phyloP scores from a whole-genome alignment of 2,888 invertebrate genomes.

The Cephus rjabovi region DNA sequence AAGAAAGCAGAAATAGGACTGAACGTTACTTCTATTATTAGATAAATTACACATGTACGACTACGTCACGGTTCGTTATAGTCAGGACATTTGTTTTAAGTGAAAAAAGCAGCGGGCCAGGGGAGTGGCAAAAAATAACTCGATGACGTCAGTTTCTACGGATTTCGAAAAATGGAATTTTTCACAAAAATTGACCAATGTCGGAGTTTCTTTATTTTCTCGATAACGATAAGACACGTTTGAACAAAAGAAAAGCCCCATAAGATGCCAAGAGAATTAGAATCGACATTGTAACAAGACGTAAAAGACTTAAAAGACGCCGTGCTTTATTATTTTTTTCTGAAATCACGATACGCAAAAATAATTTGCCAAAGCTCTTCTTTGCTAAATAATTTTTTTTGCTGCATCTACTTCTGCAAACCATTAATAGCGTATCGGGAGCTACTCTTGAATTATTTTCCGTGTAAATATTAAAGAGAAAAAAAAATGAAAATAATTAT shows the following conservation, averaged over 20 bases:
- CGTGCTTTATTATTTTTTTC: not conserved
- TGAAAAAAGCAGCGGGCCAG: not conserved
- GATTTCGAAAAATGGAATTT: not conserved
- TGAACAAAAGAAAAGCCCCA: not conserved
- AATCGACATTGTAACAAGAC: not conserved
- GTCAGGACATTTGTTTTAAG: constrained; percentile 40
- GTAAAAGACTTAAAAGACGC: not conserved
- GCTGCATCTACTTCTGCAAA: not conserved
- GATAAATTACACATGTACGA: constrained; percentile 41
- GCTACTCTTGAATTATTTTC: not conserved
- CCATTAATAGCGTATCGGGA: not conserved
- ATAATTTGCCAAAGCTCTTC: not conserved
- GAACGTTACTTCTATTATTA: constrained; percentile 50
- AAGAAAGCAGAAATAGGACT: constrained; percentile 29
- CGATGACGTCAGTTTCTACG: not conserved
- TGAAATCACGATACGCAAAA: not conserved
- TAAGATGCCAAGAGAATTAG: not conserved
- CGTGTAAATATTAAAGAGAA: not conserved
- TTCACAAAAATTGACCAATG: not conserved
- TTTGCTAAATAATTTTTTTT: not conserved
- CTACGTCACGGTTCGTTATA: constrained; percentile 44
- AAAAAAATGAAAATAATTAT: constrained; percentile 29
- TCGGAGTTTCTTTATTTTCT: not conserved
- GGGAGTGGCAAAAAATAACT: not conserved
- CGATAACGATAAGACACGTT: not conserved